Conservation (phyloP, 2,113 vertebrate genomes). For the Kobus ellipsiprymnus region DNA sequence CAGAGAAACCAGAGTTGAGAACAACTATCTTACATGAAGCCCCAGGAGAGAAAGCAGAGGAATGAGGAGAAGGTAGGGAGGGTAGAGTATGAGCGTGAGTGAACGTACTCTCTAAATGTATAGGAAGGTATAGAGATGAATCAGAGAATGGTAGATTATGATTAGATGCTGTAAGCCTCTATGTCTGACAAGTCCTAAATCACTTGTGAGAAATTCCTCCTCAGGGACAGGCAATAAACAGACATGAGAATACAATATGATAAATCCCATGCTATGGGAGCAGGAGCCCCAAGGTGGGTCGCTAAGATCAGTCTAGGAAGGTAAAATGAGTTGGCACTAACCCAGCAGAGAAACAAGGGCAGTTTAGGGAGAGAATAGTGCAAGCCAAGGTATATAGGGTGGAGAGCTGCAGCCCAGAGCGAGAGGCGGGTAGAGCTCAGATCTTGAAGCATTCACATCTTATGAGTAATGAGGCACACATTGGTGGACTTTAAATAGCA, state of each 20-base stretch:
- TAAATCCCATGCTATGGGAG: neutral
- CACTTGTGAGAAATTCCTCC: neutral
- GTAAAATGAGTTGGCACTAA: neutral
- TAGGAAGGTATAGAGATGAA: neutral
- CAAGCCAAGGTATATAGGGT: neutral
- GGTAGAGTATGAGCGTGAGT: neutral
- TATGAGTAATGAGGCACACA: neutral
- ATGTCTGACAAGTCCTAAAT: neutral
- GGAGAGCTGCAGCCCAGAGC: neutral
- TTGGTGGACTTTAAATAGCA: neutral
- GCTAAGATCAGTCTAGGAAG: neutral
- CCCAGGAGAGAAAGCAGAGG: neutral
- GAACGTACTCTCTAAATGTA: neutral
- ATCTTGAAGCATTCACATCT: neutral
- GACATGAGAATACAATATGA: neutral
- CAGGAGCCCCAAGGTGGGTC: neutral
- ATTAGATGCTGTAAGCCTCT: neutral
- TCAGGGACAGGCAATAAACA: neutral
- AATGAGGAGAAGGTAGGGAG: neutral
- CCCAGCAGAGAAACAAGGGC: neutral
- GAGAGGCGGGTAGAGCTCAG: neutral
- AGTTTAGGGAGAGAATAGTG: neutral
- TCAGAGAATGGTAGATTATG: neutral
- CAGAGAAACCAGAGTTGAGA: neutral
- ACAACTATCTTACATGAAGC: neutral